These are phyloP conservation scores for Dicrurus megarhynchus DNA, from an alignment of 2,113 vertebrate genomes.

Conservation along the genomic window DNA sequence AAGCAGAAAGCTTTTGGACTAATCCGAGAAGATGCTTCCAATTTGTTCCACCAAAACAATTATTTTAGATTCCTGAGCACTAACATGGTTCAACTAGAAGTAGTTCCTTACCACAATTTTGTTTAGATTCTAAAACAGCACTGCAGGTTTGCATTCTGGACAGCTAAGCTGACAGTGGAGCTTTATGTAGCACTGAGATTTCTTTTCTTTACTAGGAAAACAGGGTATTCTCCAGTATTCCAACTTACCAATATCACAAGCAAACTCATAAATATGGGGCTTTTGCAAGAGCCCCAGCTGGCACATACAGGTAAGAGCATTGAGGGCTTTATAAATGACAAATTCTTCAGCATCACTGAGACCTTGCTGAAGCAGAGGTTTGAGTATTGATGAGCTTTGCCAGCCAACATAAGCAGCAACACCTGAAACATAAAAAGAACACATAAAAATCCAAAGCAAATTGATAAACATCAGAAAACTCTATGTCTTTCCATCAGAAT, in stretches of 20 bases:
- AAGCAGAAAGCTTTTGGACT: not conserved
- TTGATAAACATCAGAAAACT: not conserved
- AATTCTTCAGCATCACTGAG: constrained; percentile 97
- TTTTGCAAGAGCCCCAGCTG: constrained; percentile 95
- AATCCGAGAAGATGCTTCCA: not conserved
- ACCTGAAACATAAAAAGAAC: constrained; percentile 70
- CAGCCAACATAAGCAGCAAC: constrained; percentile 98
- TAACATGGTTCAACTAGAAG: not conserved
- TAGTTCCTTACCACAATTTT: not conserved
- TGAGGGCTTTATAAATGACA: constrained; percentile 96
- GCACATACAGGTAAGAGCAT: constrained; percentile 96
- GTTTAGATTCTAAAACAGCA: not conserved
- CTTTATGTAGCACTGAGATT: not conserved
- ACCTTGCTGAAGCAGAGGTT: constrained; percentile 95
- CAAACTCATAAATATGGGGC: constrained; percentile 95
- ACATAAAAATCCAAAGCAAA: not conserved
- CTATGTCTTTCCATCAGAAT: not conserved
- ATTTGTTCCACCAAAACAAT: not conserved
- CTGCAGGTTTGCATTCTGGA: not conserved
- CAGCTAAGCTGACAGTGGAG: not conserved
- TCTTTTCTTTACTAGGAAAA: not conserved
- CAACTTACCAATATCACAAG: constrained; percentile 90
- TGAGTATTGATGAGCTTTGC: constrained; percentile 97
- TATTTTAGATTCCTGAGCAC: not conserved
- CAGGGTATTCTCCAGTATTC: not conserved